Evolutionary conservation across 2,888 invertebrate genomes (phyloP), one percentile per base, ranked within the genome.

Genomic region (Sinotaia quadrata): DNA sequence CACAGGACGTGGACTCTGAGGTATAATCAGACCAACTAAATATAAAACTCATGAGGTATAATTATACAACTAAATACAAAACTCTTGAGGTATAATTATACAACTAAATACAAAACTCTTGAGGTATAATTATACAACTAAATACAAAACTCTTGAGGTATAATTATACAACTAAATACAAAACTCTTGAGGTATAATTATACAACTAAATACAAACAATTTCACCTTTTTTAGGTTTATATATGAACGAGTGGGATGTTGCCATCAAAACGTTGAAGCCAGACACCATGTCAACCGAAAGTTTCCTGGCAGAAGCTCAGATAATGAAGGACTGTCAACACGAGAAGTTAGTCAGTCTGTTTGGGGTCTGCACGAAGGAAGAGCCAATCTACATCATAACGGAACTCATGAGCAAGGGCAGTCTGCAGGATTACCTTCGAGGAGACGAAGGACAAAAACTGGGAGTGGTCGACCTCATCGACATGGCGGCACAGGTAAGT

Each of bases 251-350:
- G 84, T 96, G 94, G 78, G 97, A 98, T 90, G 98, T 99, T 68
- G 98, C 98, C 54, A 96, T 99, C 24, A 99, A 99, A 90, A 98
- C 97, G 1, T 89, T 99, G 54, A 92, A 97, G 80, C 94, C 95
- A 83, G 98, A 98, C 73, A 95, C 97, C 15, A 99, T 99, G 98
- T 96, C 12, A 12, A 15, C 15, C 12, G 41, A 94, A 81, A 98
- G 97, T 2, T 99, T 99, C 91, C 91, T 99, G 1, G 94, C 97
- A 89, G 99, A 99, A 89, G 98, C 98, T 7, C 94, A 94, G 77
- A 98, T 99, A 76, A 99, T 99, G 98, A 99, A 99, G 87, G 95
- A 97, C 88, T 96, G 98, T 90, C 92, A 97, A 61, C 99, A 99
- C 89, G 94, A 96, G 88, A 93, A 97, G 75, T 91, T 97, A 51